These are phyloP conservation scores for Platyura marginata DNA, from an alignment of 1,140 invertebrate genomes.

Conservation along the genomic window DNA sequence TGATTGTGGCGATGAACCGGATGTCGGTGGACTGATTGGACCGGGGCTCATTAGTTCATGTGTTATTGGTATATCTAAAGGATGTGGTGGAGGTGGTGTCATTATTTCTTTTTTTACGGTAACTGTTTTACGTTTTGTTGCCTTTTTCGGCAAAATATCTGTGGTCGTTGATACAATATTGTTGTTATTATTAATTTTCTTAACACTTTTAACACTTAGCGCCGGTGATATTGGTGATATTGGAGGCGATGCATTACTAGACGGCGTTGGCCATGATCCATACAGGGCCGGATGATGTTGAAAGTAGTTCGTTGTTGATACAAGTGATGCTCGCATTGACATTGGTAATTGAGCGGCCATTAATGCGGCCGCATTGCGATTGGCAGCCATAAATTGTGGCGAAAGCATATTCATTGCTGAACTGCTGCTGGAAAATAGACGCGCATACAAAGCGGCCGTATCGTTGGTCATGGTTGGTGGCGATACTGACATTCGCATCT, in stretches of 20 bases:
- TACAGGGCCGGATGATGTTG: constrained; percentile 32
- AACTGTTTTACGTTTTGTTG: constrained; percentile 15
- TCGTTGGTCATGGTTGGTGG: constrained; percentile 15
- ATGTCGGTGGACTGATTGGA: constrained; percentile 27
- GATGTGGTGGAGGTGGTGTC: constrained; percentile 11
- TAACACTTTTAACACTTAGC: constrained; percentile 13
- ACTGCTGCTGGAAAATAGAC: constrained; percentile 23
- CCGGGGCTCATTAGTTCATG: constrained; percentile 25
- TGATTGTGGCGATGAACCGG: constrained; percentile 29
- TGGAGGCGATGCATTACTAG: constrained; percentile 13
- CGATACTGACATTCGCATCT: constrained; percentile 21
- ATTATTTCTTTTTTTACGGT: constrained; percentile 22
- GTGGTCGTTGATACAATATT: constrained; percentile 13
- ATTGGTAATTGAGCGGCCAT: constrained; percentile 20
- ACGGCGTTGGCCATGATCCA: constrained; percentile 24
- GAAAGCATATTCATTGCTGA: constrained; percentile 29
- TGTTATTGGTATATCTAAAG: constrained; percentile 12
- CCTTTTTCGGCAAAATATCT: constrained; percentile 16
- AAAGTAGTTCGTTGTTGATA: constrained; percentile 17
- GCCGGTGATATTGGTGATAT: constrained; percentile 17
- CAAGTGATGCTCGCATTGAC: constrained; percentile 14
- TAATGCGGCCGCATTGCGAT: constrained; percentile 27
- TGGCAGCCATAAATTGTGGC: constrained; percentile 33
- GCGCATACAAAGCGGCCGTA: constrained; percentile 18
- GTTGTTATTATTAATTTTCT: constrained; percentile 23